Evolutionary conservation across 2,113 vertebrate genomes (phyloP).

Genomic region (Actinemys pallida): DNA sequence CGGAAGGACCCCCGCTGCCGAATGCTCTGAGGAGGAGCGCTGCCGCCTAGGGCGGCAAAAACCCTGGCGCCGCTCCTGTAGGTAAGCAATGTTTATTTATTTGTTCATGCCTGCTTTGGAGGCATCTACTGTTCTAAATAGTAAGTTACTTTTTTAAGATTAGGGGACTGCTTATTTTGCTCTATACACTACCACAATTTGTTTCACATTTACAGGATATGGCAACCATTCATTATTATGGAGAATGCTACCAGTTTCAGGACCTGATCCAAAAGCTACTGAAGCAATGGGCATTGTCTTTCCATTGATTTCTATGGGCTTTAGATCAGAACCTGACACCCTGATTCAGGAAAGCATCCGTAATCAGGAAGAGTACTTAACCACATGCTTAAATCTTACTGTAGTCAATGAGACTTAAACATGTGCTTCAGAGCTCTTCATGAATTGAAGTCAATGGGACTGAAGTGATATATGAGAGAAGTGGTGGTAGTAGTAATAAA

Average conservation of each 20-base stretch:
- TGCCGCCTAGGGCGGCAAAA: too few species aligned
- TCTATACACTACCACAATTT: slow-evolving; percentile 49
- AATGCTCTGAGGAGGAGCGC: too few species aligned
- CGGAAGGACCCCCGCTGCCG: too few species aligned
- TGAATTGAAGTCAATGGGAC: not conserved
- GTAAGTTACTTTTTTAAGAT: slow-evolving; percentile 38
- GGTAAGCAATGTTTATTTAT: slow-evolving; percentile 59
- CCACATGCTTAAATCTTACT: too few species aligned
- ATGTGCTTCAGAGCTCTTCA: not conserved
- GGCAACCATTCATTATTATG: slow-evolving; percentile 17
- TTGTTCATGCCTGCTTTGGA: slow-evolving; percentile 40
- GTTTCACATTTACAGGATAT: slow-evolving; percentile 42
- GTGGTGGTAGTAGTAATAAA: not conserved
- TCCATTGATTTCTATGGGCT: not conserved
- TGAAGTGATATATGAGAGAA: not conserved
- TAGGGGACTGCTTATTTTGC: slow-evolving; percentile 26
- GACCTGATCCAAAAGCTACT: not conserved
- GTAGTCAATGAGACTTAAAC: not conserved
- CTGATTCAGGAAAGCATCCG: not conserved
- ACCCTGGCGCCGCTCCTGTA: not conserved
- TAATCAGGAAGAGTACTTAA: not conserved
- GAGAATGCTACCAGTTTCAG: not conserved
- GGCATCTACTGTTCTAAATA: slow-evolving; percentile 40
- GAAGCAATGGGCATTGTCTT: not conserved
- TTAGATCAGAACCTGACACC: not conserved